phyloP scores from a whole-genome alignment of 2,797 vertebrate species.

The Loriculus beryllinus region DNA sequence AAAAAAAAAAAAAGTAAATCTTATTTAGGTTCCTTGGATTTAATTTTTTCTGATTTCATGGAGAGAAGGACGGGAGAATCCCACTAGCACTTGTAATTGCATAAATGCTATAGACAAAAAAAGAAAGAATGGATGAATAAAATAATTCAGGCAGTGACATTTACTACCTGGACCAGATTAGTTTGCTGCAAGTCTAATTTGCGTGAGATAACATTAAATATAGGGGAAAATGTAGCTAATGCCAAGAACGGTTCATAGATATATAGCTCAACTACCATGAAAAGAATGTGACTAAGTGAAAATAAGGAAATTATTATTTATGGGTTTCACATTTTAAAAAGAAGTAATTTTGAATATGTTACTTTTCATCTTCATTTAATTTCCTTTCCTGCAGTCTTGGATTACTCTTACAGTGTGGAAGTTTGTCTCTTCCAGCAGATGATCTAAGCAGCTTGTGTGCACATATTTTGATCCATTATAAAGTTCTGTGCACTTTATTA shows the following conservation, averaged over 20 bases:
- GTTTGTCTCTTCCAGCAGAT: not conserved
- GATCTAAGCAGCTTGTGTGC: not conserved
- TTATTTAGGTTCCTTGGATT: constrained; percentile 42
- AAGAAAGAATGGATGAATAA: constrained; percentile 36
- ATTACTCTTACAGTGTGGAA: not conserved
- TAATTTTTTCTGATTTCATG: constrained; percentile 72
- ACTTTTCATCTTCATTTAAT: constrained; percentile 14
- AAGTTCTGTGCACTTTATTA: constrained; percentile 25
- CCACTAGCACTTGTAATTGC: constrained; percentile 56
- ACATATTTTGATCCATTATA: constrained; percentile 30
- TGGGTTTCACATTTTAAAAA: not conserved
- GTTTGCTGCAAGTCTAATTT: constrained; percentile 57
- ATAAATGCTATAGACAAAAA: constrained; percentile 36
- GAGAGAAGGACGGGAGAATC: constrained; percentile 9
- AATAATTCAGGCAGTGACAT: constrained; percentile 61
- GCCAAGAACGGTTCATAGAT: not conserved
- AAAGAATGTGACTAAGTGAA: not conserved
- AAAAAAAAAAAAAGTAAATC: constrained; percentile 6
- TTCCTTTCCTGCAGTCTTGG: not conserved
- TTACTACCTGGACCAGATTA: constrained; percentile 61
- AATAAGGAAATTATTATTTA: constrained; percentile 8
- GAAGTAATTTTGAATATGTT: not conserved
- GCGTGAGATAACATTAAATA: constrained; percentile 40
- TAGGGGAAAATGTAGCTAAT: not conserved
- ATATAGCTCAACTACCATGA: not conserved